Base-by-base conservation (phyloP, 1,140 invertebrate genomes). In the Triops longicaudatus region DNA sequence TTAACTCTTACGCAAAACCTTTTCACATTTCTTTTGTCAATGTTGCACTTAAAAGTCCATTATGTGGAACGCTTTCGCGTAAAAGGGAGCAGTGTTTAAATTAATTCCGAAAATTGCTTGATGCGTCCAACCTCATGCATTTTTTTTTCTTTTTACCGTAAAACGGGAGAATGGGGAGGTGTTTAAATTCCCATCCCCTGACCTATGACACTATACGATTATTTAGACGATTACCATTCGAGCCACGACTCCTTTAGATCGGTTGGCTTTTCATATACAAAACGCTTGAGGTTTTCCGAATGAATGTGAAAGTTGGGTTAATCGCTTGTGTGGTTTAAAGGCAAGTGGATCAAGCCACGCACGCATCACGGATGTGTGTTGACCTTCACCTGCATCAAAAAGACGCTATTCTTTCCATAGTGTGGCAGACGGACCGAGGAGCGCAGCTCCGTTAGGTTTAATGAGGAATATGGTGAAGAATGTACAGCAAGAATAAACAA, bases 321-420 rank as follows among this genome's bases (percentile, higher is more conserved):
- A 37, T 37, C 22, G 4, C 17, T 17, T 63, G 22, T n/a, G 50
- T 63, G 50, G 14, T 63, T 17, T 63, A 63, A 63, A 63, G 22
- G 50, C 50, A 63, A 63, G 50, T 63, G 50, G 50, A 63, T 63
- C 50, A 63, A 63, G 50, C 50, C 14, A 63, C 22, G 50, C 50
- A 63, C 50, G 50, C 50, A 63, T 63, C 50, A 63, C 50, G 50
- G 50, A 63, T 63, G 50, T 63, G 50, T 63, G 50, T 14, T 63
- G 50, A 63, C 50, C 50, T 63, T 63, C 50, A 63, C 50, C 50
- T 63, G 50, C 50, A 63, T 63, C 50, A 63, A 63, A 37, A 63
- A 63, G 50, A 63, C 50, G 50, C 50, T 63, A 63, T 63, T 63
- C 9, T 63, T 37, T 63, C 50, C 50, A 63, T 5, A 22, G 22